A percentile compares a stretch with the other conserved stretches of the same genome.
Conservation (phyloP, 2,113 vertebrate genomes). For the Sylvia atricapilla region DNA sequence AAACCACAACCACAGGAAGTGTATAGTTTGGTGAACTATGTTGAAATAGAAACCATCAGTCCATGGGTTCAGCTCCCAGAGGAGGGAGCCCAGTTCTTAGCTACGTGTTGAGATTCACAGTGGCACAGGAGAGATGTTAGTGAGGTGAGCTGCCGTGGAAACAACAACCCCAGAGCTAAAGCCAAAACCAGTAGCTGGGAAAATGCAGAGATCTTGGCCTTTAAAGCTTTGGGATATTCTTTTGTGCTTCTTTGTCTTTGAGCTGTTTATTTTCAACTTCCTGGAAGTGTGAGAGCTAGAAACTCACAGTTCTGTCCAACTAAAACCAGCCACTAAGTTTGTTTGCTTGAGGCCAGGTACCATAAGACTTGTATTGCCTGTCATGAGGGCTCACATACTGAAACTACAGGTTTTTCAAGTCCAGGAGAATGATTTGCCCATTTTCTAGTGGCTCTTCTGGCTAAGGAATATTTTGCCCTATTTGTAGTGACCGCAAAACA, state of each 20-base stretch:
- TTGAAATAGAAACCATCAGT: background rate
- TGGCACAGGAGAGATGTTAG: background rate
- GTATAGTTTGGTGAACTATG: background rate
- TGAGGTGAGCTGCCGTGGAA: background rate
- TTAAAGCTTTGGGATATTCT: background rate
- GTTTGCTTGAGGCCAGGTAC: background rate
- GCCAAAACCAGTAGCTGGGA: background rate
- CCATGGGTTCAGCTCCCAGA: background rate
- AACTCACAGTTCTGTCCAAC: background rate
- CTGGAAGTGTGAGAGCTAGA: background rate
- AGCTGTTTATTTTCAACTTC: background rate
- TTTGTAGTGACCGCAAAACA: background rate
- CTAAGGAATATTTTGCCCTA: background rate
- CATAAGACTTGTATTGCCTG: background rate
- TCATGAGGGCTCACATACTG: background rate
- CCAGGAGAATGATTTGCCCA: background rate
- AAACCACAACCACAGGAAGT: background rate
- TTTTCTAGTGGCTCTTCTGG: background rate
- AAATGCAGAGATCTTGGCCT: background rate
- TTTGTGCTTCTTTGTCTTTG: background rate
- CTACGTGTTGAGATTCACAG: background rate
- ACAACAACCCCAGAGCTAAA: background rate
- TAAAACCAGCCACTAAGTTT: background rate
- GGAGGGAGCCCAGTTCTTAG: background rate
- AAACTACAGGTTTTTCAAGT: conserved; percentile 3